A percentile compares a stretch with the other conserved stretches of the same genome.
Evolutionary conservation across 2,888 invertebrate species (phyloP).

Genomic region (Dermolepida albohirtum): DNA sequence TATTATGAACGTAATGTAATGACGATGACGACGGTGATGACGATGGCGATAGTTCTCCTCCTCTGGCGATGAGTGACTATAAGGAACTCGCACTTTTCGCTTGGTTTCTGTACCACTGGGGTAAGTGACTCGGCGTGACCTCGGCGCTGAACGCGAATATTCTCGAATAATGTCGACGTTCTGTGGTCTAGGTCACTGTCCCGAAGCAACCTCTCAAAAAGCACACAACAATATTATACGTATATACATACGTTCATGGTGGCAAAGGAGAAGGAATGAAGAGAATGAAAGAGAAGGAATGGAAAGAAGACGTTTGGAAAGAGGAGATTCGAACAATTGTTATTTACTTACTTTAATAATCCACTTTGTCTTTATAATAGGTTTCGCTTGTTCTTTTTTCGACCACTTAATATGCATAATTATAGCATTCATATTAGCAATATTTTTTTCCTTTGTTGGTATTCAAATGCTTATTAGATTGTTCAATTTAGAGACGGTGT

Average conservation of each 20-base stretch:
- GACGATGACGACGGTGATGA: slow-evolving; percentile 21
- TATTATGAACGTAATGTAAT: slow-evolving; percentile 12
- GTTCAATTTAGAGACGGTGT: slow-evolving; percentile 12
- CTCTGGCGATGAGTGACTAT: slow-evolving; percentile 27
- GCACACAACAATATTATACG: slow-evolving; percentile 31
- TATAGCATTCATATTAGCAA: too few relatives aligned
- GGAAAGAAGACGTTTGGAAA: slow-evolving; percentile 31
- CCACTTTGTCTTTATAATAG: too few relatives aligned
- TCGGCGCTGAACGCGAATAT: slow-evolving; percentile 60
- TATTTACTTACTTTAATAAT: too few relatives aligned
- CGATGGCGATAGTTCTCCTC: slow-evolving; percentile 16
- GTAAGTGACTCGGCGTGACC: slow-evolving; percentile 77
- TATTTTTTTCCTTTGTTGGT: too few relatives aligned
- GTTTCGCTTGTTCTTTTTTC: too few relatives aligned
- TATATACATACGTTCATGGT: neutral
- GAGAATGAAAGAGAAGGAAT: slow-evolving; percentile 15
- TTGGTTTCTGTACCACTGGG: slow-evolving; percentile 67
- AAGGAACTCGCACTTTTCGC: slow-evolving; percentile 54
- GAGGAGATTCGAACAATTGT: slow-evolving; percentile 5
- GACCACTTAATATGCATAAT: too few relatives aligned
- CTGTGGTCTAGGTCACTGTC: slow-evolving; percentile 62
- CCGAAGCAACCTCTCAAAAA: slow-evolving; percentile 62
- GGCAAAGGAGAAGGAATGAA: slow-evolving; percentile 3
- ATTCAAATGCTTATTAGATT: too few relatives aligned
- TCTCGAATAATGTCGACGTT: slow-evolving; percentile 53